Base-by-base conservation (phyloP, 53 echinoderm and acorn worm species). In the Stichopus horrens region DNA sequence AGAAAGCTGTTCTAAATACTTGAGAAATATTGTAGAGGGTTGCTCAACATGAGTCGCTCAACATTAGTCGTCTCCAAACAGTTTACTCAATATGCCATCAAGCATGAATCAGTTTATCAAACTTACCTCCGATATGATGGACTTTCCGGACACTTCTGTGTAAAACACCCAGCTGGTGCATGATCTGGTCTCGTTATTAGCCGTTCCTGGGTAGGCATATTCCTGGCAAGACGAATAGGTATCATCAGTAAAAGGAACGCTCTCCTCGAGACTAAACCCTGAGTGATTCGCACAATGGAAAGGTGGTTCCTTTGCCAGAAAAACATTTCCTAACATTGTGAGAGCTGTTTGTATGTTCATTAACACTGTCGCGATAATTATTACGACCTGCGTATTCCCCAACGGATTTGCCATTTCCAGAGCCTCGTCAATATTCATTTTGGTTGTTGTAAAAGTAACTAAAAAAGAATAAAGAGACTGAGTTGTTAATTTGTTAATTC, bases 271-370 rank as follows among this genome's bases (percentile, higher is more conserved):
- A 23, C 54, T 22, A 21, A 58, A 7, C 6, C 83, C 83, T 4
- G 83, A 83, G 57, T 83, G 83, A 59, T 83, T 83, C 21, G 58
- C 58, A 21, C 83, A 83, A 57, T 83, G 83, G n/a, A 57, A 57
- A 7, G 83, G 83, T 54, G 83, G 58, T 5, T 22, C 57, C n/a
- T 57, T 83, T n/a, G 83, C 83, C 58, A 83, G 58, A 21, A 83
- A 83, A 13, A 83, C 83, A 56, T 83, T 83, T 8, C 60, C 83
- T 10, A 83, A 22, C 21, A 57, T 22, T 18, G 58, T 83, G 9
- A 83, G 57, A 3, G 54, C 83, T 57, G 83, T 83, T 60, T 83
- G 20, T 19, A 83, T 19, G n/a, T 83, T 83, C 83, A 83, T 83
- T 59, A 83, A 59, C 7, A n/a, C 23, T 9, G 83, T 20, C 0